Base-by-base conservation (phyloP, 2,888 invertebrate genomes). In the Willowsia nigromaculata region DNA sequence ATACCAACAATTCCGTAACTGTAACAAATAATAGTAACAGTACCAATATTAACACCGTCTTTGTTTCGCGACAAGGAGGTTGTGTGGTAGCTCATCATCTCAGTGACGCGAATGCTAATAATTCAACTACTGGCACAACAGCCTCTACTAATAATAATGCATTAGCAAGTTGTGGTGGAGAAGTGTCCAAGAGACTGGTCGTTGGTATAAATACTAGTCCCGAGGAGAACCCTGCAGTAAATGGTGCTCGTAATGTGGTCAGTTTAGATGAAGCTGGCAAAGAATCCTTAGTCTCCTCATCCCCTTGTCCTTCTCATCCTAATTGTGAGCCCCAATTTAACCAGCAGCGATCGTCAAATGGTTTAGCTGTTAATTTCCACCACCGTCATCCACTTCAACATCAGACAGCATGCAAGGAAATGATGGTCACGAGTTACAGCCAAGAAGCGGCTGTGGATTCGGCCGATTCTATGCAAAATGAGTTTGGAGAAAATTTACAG, bases 331-430 rank as follows among this genome's bases (percentile, higher is more conserved):
- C 80, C 27, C 80, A 15, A 30, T 50, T 15, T 40, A 7, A 71
- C 43, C 74, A 76, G 1, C 84, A 68, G 13, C 82, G 68, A 1
- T 22, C 15, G 37, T 4, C 37, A 47, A 88, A 83, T 33, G 84
- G 80, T 25, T 40, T 59, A 25, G 13, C n/a, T 22, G 37, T 22
- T 53, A 1, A 53, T 68, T 43, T 89, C 90, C 90, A 74, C 90
- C 93, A 90, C 93, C 93, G 82, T 84, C 91, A 83, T 74, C 89
- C 76, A 86, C 88, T 82, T 43, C 89, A 86, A 43, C 86, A 78
- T 43, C 76, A 85, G 71, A 37, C 74, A 22, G 37, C 47, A 89
- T 89, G 22, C 84, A 74, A 56, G 37, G 84, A 68, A n/a, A 65
- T 13, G 13, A 5, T n/a, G n/a, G n/a, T 15, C 1, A n/a, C 50